Percentiles rank a stretch among this genome's conserved stretches.
phyloP scores from a whole-genome alignment of 2,113 vertebrate species.

The Hippocampus guttulatus region DNA sequence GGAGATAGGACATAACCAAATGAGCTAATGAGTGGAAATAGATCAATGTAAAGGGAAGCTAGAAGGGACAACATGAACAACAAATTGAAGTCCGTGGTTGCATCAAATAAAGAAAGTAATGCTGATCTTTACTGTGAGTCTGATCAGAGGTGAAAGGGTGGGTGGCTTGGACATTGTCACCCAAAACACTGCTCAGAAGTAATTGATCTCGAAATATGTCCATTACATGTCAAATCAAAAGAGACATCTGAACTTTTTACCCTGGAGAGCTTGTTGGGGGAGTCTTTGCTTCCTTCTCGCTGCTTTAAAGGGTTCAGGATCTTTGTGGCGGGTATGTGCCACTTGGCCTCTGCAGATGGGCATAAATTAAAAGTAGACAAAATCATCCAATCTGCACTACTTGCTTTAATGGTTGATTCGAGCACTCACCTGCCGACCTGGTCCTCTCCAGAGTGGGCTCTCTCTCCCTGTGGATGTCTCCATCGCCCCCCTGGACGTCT shows the following conservation, averaged over 20 bases:
- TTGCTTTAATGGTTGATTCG: neutral
- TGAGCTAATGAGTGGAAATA: conserved; percentile 41
- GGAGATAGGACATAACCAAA: conserved; percentile 29
- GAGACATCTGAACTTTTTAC: conserved; percentile 72
- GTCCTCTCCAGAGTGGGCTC: conserved; percentile 82
- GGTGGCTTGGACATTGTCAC: conserved; percentile 4
- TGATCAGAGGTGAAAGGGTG: conserved; percentile 6
- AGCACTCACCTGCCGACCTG: conserved; percentile 77
- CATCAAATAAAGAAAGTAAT: conserved; percentile 47
- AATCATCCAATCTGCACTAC: neutral
- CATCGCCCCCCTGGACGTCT: conserved; percentile 74
- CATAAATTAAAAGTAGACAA: neutral
- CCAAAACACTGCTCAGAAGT: neutral
- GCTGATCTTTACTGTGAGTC: conserved; percentile 42
- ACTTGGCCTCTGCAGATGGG: conserved; percentile 82
- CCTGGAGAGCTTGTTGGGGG: conserved; percentile 85
- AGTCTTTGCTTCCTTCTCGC: conserved; percentile 84
- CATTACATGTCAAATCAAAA: conserved; percentile 10
- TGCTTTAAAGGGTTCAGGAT: conserved; percentile 88
- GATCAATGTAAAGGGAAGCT: conserved; percentile 1
- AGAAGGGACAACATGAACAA: conserved; percentile 17
- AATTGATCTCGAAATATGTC: neutral
- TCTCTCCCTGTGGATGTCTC: conserved; percentile 78
- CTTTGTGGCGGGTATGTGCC: conserved; percentile 87
- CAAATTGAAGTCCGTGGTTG: conserved; percentile 11